These are phyloP conservation scores for Pogonophryne albipinna DNA, from an alignment of 2,797 vertebrate species.

Conservation along the genomic window DNA sequence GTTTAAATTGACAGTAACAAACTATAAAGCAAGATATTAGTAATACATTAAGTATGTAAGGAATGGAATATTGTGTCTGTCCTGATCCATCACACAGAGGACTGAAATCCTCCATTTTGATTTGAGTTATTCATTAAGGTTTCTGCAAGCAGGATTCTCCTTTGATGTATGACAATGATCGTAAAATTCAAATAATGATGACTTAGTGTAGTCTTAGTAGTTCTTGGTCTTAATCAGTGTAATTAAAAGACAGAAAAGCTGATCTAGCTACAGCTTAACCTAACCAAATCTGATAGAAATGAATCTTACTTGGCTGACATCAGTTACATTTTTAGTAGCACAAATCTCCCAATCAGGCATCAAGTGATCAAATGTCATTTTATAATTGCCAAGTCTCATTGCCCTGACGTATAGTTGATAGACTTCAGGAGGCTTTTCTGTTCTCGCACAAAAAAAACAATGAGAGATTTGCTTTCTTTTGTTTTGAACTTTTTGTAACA, in stretches of 20 bases:
- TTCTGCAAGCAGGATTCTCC: not conserved
- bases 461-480: no score
- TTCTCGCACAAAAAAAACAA: not conserved
- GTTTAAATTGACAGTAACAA: no score
- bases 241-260: constrained; percentile 2
- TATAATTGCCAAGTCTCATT: not conserved
- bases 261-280: not conserved
- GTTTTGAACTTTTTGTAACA: no score
- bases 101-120: constrained; percentile 3
- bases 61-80: no score
- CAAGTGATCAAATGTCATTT: not conserved
- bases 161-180: constrained; percentile 3
- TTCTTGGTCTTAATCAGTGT: constrained; percentile 6
- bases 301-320: no score
- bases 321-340: no score
- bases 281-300: not conserved
- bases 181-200: constrained; percentile 13
- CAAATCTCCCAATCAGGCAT: not conserved
- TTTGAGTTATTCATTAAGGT: not conserved
- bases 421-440: not conserved
- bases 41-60: no score
- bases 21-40: no score
- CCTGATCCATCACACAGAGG: no score
- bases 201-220: not conserved
- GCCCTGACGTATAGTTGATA: not conserved